Percentiles rank a stretch among this genome's conserved stretches.
These are phyloP conservation scores for Hassar affinis DNA, from an alignment of 2,113 vertebrate species.

Conservation along the genomic window DNA sequence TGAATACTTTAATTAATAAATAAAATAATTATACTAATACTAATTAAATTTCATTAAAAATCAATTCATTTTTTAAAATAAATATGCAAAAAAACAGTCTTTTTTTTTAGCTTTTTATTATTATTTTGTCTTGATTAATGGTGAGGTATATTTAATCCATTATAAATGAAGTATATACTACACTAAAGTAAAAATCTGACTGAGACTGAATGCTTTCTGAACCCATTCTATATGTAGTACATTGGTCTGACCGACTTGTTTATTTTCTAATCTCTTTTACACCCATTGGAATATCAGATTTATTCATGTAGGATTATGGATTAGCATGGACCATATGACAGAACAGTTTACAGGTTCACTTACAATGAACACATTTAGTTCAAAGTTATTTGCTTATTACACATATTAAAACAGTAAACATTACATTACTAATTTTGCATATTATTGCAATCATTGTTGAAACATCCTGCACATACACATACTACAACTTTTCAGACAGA, in stretches of 20 bases:
- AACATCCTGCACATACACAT: neutral
- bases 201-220: neutral
- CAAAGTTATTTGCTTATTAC: neutral
- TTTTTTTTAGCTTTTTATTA: neutral
- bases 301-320: slow-evolving; percentile 2
- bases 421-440: slow-evolving; percentile 10
- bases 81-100: too few species aligned
- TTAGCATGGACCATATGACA: neutral
- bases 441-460: neutral
- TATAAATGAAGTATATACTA: neutral
- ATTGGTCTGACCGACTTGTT: neutral
- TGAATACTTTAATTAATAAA: neutral
- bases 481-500: neutral
- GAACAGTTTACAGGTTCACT: slow-evolving; percentile 28
- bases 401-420: neutral
- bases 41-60: neutral
- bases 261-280: neutral
- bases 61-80: too few species aligned
- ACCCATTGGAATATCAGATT: slow-evolving; percentile 4
- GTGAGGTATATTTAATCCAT: neutral
- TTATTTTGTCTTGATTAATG: neutral
- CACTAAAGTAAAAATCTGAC: neutral
- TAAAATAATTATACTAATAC: neutral
- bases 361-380: neutral
- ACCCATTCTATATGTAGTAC: neutral